Evolutionary conservation across 1,140 invertebrate genomes (phyloP).

Genomic region (Apis cerana): DNA sequence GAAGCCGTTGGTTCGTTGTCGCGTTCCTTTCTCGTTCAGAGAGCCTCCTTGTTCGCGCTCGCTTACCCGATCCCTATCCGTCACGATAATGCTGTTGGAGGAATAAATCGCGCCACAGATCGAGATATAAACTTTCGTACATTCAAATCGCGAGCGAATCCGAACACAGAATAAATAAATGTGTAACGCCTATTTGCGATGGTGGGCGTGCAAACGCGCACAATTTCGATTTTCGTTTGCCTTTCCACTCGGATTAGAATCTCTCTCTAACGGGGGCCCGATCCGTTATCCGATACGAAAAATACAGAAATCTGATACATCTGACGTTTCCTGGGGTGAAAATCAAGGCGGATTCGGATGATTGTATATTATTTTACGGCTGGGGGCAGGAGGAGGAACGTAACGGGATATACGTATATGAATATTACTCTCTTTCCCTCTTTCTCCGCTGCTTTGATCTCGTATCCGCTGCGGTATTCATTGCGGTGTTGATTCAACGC

Average conservation of each 20-base stretch:
- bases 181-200: conserved; percentile 29
- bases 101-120: too few relatives aligned
- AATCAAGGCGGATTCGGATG: background rate
- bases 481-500: background rate
- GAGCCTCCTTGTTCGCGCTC: too few relatives aligned
- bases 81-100: too few relatives aligned
- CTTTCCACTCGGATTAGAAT: conserved; percentile 54
- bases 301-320: conserved; percentile 55
- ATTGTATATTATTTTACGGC: conserved; percentile 11
- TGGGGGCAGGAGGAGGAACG: background rate
- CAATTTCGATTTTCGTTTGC: conserved; percentile 43
- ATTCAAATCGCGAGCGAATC: background rate
- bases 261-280: conserved; percentile 48
- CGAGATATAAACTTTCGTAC: too few relatives aligned
- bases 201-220: conserved; percentile 32
- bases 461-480: background rate
- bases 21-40: background rate
- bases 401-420: conserved; percentile 18
- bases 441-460: conserved; percentile 29
- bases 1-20: conserved; percentile 14
- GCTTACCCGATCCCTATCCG: too few relatives aligned
- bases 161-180: too few relatives aligned
- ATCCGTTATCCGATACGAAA: conserved; percentile 58
- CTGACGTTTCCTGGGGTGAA: conserved; percentile 4
- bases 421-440: background rate